phyloP scores from a whole-genome alignment of 2,113 vertebrate genomes.

The Drymodes brunneopygia region DNA sequence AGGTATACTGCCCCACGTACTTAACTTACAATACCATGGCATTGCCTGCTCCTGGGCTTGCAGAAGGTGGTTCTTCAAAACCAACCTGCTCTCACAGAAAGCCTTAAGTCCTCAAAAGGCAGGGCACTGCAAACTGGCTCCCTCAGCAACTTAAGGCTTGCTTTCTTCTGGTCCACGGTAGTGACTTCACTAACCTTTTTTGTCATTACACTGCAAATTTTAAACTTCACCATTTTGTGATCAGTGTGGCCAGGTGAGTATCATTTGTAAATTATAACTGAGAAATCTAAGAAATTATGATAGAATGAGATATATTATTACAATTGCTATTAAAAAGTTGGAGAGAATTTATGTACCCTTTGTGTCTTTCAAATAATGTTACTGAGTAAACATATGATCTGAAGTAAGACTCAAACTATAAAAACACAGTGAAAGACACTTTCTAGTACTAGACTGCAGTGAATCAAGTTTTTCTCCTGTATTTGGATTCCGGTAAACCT shows the following conservation, averaged over 20 bases:
- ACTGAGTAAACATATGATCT: neutral
- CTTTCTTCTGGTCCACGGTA: neutral
- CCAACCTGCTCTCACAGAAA: neutral
- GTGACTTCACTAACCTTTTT: neutral
- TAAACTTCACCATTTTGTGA: neutral
- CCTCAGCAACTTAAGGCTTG: neutral
- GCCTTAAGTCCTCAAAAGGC: neutral
- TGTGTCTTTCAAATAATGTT: neutral
- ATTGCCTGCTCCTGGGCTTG: neutral
- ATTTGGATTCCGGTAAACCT: neutral
- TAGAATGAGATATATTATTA: neutral
- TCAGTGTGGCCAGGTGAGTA: neutral
- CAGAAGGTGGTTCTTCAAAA: neutral
- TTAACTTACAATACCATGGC: neutral
- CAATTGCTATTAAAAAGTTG: neutral
- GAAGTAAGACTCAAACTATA: neutral
- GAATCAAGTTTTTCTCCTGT: neutral
- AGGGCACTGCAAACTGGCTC: neutral
- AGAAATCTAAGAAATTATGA: neutral
- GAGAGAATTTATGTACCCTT: neutral
- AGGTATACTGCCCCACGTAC: too few relatives aligned
- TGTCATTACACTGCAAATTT: neutral
- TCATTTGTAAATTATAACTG: neutral
- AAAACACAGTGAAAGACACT: neutral
- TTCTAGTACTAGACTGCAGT: neutral